Evolutionary conservation across 2,113 vertebrate genomes (phyloP).

Genomic region (Nothocercus nigrocapillus): DNA sequence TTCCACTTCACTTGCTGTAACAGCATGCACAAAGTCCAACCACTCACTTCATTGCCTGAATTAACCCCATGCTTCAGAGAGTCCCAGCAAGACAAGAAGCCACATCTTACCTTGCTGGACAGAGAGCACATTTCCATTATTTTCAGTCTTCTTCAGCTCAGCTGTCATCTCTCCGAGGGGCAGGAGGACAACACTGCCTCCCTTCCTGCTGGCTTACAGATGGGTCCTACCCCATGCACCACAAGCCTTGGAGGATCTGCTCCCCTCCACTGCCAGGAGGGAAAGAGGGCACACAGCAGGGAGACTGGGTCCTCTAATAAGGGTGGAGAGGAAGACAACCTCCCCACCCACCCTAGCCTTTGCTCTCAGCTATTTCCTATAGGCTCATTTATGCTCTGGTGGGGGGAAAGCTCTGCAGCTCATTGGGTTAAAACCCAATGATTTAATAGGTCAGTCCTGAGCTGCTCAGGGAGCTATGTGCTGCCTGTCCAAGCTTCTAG

Average conservation of each 20-base stretch:
- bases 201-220: background rate
- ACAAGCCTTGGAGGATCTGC: background rate
- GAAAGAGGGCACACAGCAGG: fast-evolving
- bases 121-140: background rate
- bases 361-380: conserved; percentile 43
- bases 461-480: fast-evolving
- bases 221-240: background rate
- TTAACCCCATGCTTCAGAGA: background rate
- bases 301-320: background rate
- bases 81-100: background rate
- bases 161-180: background rate
- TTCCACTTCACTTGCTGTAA: background rate
- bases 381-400: background rate
- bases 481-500: background rate
- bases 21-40: background rate
- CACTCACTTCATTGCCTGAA: fast-evolving
- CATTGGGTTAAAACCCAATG: background rate
- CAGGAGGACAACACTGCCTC: background rate
- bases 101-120: background rate
- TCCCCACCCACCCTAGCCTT: conserved; percentile 4
- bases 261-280: background rate
- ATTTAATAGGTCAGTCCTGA: background rate
- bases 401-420: background rate
- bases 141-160: background rate
- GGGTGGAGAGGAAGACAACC: background rate